Evolutionary conservation across 2,888 invertebrate genomes (phyloP), one percentile per base, ranked within the genome.

Genomic region (Bursaphelenchus okinawaensis): DNA sequence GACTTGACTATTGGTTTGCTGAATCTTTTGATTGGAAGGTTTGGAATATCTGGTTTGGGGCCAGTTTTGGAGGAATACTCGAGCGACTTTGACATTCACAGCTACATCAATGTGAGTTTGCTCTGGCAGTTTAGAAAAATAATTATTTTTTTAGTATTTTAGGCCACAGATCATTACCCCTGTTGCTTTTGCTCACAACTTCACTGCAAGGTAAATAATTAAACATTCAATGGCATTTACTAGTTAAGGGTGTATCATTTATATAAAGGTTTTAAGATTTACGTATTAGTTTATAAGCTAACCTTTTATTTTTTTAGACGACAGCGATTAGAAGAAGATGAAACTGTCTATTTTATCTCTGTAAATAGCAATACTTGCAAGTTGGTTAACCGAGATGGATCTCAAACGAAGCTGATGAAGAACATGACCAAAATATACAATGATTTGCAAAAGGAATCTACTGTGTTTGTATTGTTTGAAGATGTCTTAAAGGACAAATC

Each of bases 151-250:
- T 40, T 40, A 40, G 40, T 40, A n/a, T 4, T 40, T 40, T 6
- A 12, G 40, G 3, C 40, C 40, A 4, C 54, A 24, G 54, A 54
- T 54, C 12, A 54, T 54, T 16, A 54, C 24, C 19, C 54, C 54
- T 16, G 54, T 54, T 4, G 54, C 54, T 4, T 54, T 54, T 54
- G 54, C 54, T 16, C 54, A 54, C 19, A 54, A 54, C 54, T 20
- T 54, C 7, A 54, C 22, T 3, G 54, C 54, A 16, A 12, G 24
- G 54, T 54, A 19, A 54, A n/a, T n/a, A n/a, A n/a, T n/a, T n/a
- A n/a, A n/a, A n/a, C n/a, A n/a, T n/a, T n/a, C n/a, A n/a, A n/a
- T n/a, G n/a, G n/a, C n/a, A n/a, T n/a, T n/a, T n/a, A n/a, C n/a
- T n/a, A n/a, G n/a, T n/a, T n/a, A n/a, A n/a, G n/a, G n/a, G n/a